Base-by-base conservation (phyloP, 2,888 invertebrate species). In the Mesoligia furuncula region DNA sequence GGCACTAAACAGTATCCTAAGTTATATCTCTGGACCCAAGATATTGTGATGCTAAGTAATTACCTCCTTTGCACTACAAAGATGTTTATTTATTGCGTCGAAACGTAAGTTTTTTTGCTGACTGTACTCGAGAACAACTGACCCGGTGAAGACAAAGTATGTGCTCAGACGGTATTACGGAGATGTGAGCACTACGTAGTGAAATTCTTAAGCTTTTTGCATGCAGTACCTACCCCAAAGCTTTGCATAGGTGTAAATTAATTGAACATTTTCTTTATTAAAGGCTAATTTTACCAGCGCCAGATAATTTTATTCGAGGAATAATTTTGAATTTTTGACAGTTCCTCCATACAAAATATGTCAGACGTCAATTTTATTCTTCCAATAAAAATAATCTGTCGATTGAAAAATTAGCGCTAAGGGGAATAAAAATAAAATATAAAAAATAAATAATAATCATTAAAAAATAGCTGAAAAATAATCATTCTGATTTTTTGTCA, bases 61-160 rank as follows among this genome's bases (percentile, higher is more conserved):
- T 31, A 1, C n/a, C 20, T 1, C n/a, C 20, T 39, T 42, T 5
- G 17, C 3, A 24, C 9, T n/a, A 20, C 11, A 62, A 11, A 24
- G 1, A 51, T 15, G 0, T 24, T 27, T 48, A 70, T 45, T 54
- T 20, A 48, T 48, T 31, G 6, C 31, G 3, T 31, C 17, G 4
- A 48, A 2, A 42, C 3, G 39, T 13, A 36, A 11, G 13, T 20
- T 0, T 59, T 59, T 80, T 59, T 13, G 51, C 20, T 6, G 20
- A 17, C 31, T 36, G 62, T 84, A 72, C 62, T 65, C 15, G 2
- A 59, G 71, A 81, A 45, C 79, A 64, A 79, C 64, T 81, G 81
- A 61, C 81, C 84, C 51, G 84, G n/a, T 31, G 48, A 68, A 78
- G 83, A 68, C 81, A 83, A 83, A 81, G 84, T 81, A 81, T 64